Evolutionary conservation across 2,113 vertebrate genomes (phyloP).

Genomic region (Aphelocoma coerulescens): DNA sequence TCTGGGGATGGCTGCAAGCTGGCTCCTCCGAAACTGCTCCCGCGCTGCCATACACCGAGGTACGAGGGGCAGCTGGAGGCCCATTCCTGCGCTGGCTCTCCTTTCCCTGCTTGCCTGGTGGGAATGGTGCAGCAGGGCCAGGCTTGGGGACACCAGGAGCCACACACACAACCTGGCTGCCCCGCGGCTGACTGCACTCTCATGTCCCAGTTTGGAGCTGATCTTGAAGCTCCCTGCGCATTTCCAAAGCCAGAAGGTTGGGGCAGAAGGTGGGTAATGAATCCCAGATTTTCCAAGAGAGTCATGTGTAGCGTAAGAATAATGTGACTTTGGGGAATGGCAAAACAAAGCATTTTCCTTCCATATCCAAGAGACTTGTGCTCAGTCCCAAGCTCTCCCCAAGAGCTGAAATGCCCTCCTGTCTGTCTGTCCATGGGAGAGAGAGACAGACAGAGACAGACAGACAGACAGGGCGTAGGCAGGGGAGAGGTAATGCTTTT

Average conservation of each 20-base stretch:
- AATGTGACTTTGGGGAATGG: constrained; percentile 14
- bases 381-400: neutral
- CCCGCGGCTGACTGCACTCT: accelerated
- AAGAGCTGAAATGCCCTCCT: neutral
- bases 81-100: neutral
- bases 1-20: neutral
- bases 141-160: neutral
- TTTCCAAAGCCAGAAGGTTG: neutral
- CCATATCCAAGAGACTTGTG: neutral
- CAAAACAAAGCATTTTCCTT: neutral
- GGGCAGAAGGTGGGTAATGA: constrained; percentile 58
- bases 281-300: constrained; percentile 29
- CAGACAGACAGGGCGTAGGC: neutral
- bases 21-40: neutral
- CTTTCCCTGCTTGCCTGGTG: neutral
- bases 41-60: neutral
- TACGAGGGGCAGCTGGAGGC: neutral
- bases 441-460: neutral
- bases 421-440: neutral
- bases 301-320: neutral
- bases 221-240: neutral
- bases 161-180: neutral
- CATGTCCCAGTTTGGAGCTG: neutral
- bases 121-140: neutral
- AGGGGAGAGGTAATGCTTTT: neutral